These are phyloP conservation scores for Drosophila varians DNA, from an alignment of 1,140 invertebrate genomes.

Conservation along the genomic window DNA sequence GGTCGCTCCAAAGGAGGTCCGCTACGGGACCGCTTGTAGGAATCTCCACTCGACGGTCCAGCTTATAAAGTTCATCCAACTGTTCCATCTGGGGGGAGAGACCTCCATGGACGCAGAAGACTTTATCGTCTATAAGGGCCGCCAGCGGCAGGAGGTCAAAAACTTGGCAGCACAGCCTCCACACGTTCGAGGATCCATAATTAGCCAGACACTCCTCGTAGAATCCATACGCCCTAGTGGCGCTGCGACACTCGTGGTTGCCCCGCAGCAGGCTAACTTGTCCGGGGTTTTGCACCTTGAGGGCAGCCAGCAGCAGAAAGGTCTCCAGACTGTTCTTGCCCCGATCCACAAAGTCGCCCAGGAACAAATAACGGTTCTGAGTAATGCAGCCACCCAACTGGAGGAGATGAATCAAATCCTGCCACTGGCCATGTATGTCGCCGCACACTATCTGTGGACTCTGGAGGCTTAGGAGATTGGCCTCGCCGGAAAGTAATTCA, in stretches of 20 bases:
- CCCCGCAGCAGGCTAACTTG: slow-evolving; percentile 98
- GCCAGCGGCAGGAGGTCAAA: slow-evolving; percentile 99
- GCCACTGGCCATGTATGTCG: slow-evolving; percentile 99
- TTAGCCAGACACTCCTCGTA: slow-evolving; percentile 99
- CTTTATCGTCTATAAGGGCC: slow-evolving; percentile 99
- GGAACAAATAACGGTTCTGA: slow-evolving; percentile 99
- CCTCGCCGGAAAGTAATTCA: slow-evolving; percentile 99
- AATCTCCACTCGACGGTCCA: slow-evolving; percentile 99
- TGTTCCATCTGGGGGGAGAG: slow-evolving; percentile 99
- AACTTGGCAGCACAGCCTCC: slow-evolving; percentile 99
- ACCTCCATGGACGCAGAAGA: slow-evolving; percentile 99
- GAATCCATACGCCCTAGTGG: slow-evolving; percentile 99
- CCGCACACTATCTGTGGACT: slow-evolving; percentile 99
- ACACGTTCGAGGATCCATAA: slow-evolving; percentile 99
- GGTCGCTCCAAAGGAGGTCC: slow-evolving; percentile 99
- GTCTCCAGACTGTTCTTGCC: slow-evolving; percentile 99
- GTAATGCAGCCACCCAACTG: slow-evolving; percentile 99
- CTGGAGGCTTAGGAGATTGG: slow-evolving; percentile 99
- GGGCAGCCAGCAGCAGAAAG: slow-evolving; percentile 96
- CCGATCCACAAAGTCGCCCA: slow-evolving; percentile 99
- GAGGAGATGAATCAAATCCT: slow-evolving; percentile 99
- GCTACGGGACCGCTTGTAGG: slow-evolving; percentile 99
- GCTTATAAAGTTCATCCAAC: slow-evolving; percentile 98
- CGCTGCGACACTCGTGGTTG: slow-evolving; percentile 98
- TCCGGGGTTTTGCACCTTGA: slow-evolving; percentile 99